A percentile compares a stretch with the other conserved stretches of the same genome.
These are phyloP conservation scores for Nymphalis polychloros DNA, from an alignment of 2,888 invertebrate species.

Conservation along the genomic window DNA sequence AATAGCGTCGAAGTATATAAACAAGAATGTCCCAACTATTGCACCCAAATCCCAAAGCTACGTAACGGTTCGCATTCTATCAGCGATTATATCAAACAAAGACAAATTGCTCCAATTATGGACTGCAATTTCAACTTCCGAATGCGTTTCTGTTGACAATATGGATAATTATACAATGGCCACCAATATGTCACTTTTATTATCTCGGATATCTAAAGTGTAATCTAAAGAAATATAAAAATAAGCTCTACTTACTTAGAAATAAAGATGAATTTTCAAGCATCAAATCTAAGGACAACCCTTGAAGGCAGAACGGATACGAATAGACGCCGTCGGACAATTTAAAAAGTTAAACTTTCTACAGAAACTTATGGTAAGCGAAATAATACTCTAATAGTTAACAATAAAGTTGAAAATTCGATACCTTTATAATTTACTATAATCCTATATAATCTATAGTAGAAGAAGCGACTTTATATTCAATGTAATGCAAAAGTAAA, in stretches of 20 bases:
- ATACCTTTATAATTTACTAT: not conserved
- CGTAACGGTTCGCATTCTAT: not conserved
- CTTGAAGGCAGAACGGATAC: constrained; percentile 26
- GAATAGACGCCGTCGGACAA: constrained; percentile 22
- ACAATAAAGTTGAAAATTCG: not conserved
- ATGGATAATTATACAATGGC: constrained; percentile 44
- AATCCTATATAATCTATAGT: constrained; percentile 19
- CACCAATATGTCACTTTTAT: constrained; percentile 46
- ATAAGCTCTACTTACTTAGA: not conserved
- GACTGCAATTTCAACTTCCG: constrained; percentile 44
- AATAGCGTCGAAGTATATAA: no score
- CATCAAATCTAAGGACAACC: not conserved
- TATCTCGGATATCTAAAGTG: constrained; percentile 21
- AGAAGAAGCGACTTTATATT: constrained; percentile 14
- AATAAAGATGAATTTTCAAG: constrained; percentile 25
- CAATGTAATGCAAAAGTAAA: not conserved
- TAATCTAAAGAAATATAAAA: constrained; percentile 5
- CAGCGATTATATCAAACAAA: constrained; percentile 33
- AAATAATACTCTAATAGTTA: constrained; percentile 9
- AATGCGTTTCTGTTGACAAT: constrained; percentile 43
- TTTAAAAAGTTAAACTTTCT: constrained; percentile 32
- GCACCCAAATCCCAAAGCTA: not conserved
- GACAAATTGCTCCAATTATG: constrained; percentile 42
- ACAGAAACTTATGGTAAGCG: not conserved
- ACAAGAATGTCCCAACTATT: no score